These are phyloP conservation scores for Synergus itoensis DNA, from an alignment of 2,888 invertebrate genomes.

Conservation along the genomic window DNA sequence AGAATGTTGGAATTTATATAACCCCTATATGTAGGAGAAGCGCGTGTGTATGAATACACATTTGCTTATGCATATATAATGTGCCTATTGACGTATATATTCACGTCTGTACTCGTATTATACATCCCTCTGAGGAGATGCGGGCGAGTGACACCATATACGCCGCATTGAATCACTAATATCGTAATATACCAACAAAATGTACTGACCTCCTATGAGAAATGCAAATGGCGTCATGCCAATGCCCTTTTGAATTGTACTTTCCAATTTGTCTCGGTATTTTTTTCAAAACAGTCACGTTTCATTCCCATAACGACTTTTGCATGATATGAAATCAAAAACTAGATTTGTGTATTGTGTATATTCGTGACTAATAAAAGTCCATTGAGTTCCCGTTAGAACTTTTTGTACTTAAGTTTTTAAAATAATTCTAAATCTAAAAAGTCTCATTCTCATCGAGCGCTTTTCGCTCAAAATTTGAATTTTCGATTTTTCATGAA, in stretches of 20 bases:
- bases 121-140: slow-evolving; percentile 70
- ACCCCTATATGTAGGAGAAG: slow-evolving; percentile 33
- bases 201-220: slow-evolving; percentile 59
- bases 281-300: slow-evolving; percentile 40
- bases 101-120: slow-evolving; percentile 46
- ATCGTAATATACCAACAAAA: slow-evolving; percentile 70
- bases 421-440: no score
- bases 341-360: background rate
- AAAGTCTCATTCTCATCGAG: no score
- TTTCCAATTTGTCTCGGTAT: slow-evolving; percentile 23
- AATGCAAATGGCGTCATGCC: slow-evolving; percentile 45
- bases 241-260: slow-evolving; percentile 40
- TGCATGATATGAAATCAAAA: background rate
- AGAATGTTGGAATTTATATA: slow-evolving; percentile 31
- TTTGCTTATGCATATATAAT: slow-evolving; percentile 55
- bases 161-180: slow-evolving; percentile 71
- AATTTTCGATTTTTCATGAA: no score
- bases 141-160: slow-evolving; percentile 73
- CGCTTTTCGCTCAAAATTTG: no score
- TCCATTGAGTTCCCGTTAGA: no score
- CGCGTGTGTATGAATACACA: slow-evolving; percentile 48
- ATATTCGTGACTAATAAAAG: no score
- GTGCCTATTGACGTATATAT: slow-evolving; percentile 40
- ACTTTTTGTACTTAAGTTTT: no score
- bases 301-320: background rate